Conservation (phyloP, 2,113 vertebrate species). For the Ahaetulla prasina region DNA sequence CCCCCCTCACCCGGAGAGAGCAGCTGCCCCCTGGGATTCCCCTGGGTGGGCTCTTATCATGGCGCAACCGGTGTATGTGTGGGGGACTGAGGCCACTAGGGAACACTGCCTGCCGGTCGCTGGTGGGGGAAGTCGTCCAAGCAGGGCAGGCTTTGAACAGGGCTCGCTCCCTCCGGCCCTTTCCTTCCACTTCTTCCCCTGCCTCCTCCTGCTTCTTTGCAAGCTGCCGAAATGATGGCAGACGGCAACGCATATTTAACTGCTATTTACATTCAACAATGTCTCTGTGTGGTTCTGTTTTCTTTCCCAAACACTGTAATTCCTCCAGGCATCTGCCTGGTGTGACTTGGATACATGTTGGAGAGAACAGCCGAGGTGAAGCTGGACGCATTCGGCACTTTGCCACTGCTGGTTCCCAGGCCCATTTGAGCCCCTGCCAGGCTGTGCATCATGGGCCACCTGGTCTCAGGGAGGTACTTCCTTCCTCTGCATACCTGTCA, state of each 20-base stretch:
- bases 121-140: slow-evolving; percentile 8
- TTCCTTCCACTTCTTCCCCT: slow-evolving; percentile 28
- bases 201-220: slow-evolving; percentile 41
- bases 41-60: background rate
- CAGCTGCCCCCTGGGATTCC: background rate
- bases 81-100: slow-evolving; percentile 11
- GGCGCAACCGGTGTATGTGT: background rate
- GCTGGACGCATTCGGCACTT: background rate
- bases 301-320: slow-evolving; percentile 49
- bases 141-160: background rate
- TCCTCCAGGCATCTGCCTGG: slow-evolving; percentile 44
- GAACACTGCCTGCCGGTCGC: slow-evolving; percentile 7
- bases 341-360: slow-evolving; percentile 1
- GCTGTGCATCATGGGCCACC: background rate
- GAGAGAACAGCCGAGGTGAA: slow-evolving; percentile 4
- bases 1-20: background rate
- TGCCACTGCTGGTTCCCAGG: background rate
- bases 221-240: slow-evolving; percentile 57
- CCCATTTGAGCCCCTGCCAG: background rate
- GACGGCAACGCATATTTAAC: slow-evolving; percentile 72
- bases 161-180: slow-evolving; percentile 43
- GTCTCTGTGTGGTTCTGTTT: slow-evolving; percentile 65
- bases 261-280: slow-evolving; percentile 72
- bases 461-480: background rate
- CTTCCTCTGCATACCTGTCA: too few species aligned